phyloP scores from a whole-genome alignment of 2,797 vertebrate species.

The Arrhamphus sclerolepis region DNA sequence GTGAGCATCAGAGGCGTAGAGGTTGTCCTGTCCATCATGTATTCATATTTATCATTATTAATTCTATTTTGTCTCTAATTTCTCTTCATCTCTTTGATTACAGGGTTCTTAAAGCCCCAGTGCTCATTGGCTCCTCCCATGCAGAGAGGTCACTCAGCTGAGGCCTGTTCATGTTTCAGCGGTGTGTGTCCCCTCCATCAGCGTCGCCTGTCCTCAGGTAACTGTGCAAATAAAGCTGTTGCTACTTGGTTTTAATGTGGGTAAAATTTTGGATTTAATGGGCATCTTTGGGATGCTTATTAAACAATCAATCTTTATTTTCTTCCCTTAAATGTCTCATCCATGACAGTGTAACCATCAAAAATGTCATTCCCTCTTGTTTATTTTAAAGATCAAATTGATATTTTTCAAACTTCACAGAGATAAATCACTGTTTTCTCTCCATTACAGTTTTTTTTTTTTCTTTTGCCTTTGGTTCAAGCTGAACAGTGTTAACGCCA shows the following conservation, averaged over 20 bases:
- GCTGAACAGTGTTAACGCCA: too few species aligned
- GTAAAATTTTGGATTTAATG: conserved; percentile 2
- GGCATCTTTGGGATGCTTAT: neutral
- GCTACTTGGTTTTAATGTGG: neutral
- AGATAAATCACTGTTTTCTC: too few species aligned
- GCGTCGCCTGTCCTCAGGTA: conserved; percentile 84
- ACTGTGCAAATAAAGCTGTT: conserved; percentile 12
- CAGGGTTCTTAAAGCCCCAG: conserved; percentile 88
- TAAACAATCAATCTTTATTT: neutral
- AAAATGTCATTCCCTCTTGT: conserved; percentile 7
- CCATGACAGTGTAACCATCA: conserved; percentile 6
- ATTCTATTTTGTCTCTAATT: neutral
- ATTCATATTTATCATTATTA: neutral
- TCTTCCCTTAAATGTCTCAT: neutral
- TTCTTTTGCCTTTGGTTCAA: too few species aligned
- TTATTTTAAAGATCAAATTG: conserved; percentile 1
- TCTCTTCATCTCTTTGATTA: conserved; percentile 6
- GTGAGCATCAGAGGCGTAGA: too few species aligned
- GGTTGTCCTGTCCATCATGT: neutral
- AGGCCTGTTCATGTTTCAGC: conserved; percentile 83
- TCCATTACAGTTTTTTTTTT: too few species aligned
- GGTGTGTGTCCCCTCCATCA: conserved; percentile 84
- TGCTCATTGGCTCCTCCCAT: conserved; percentile 83
- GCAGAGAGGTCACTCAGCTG: conserved; percentile 79
- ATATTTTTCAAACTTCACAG: neutral